These are phyloP conservation scores for Chloroceryle aenea DNA, from an alignment of 2,113 vertebrate genomes.

Conservation along the genomic window DNA sequence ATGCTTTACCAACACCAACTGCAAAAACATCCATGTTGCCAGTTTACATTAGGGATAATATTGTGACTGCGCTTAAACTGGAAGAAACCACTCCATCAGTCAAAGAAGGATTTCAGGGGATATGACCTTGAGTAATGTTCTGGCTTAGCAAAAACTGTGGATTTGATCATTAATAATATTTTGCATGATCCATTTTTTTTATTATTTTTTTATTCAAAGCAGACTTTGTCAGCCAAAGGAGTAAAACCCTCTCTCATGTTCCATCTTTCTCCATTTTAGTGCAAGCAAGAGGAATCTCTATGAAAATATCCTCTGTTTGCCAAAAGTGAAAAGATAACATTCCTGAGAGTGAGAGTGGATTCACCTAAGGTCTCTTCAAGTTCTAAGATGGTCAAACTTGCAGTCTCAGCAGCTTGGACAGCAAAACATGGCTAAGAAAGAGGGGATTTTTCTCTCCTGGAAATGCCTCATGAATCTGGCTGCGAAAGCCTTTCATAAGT, in stretches of 20 bases:
- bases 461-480: not conserved
- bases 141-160: conserved; percentile 49
- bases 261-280: conserved; percentile 2
- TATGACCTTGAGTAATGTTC: conserved; percentile 58
- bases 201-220: not conserved
- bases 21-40: conserved; percentile 66
- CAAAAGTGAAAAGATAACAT: conserved; percentile 68
- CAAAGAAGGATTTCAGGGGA: conserved; percentile 61
- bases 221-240: conserved; percentile 36
- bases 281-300: conserved; percentile 39
- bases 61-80: conserved; percentile 62
- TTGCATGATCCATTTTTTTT: conserved; percentile 8
- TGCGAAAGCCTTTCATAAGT: not conserved
- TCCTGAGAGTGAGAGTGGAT: conserved; percentile 36
- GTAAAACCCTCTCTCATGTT: conserved; percentile 8
- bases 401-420: conserved; percentile 33
- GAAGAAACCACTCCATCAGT: conserved; percentile 62
- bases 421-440: conserved; percentile 10
- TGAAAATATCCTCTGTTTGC: conserved; percentile 42
- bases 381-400: conserved; percentile 2
- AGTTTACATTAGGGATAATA: conserved; percentile 67
- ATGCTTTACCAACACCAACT: conserved; percentile 68
- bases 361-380: conserved; percentile 46
- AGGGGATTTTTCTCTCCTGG: not conserved
- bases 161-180: conserved; percentile 68